These are phyloP conservation scores for Cremastinae sp. DNA, from an alignment of 2,888 invertebrate genomes.

Conservation along the genomic window DNA sequence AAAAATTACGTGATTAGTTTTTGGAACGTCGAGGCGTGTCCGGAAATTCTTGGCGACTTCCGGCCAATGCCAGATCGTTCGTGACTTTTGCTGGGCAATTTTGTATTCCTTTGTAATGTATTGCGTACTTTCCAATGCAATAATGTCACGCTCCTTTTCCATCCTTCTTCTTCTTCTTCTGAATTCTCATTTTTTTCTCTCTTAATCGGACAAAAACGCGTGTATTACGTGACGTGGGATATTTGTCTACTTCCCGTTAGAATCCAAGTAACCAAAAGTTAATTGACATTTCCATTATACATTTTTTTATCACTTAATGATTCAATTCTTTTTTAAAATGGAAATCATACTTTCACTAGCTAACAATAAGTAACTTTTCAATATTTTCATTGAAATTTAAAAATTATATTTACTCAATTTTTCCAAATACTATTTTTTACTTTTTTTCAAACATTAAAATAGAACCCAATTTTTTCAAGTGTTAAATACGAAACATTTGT, in stretches of 20 bases:
- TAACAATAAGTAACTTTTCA: too few species aligned
- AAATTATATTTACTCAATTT: too few species aligned
- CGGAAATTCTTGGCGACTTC: constrained; percentile 49
- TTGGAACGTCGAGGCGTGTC: constrained; percentile 50
- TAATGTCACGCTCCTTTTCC: constrained; percentile 18
- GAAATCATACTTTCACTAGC: background rate
- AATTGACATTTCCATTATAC: background rate
- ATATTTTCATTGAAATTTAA: too few species aligned
- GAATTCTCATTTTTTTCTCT: constrained; percentile 9
- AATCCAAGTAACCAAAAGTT: too few species aligned
- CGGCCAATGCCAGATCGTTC: constrained; percentile 28
- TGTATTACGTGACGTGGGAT: constrained; percentile 13
- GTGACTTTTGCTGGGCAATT: constrained; percentile 49
- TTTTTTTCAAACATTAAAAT: too few species aligned
- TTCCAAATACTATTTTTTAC: too few species aligned
- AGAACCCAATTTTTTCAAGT: too few species aligned
- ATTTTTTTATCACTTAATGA: background rate
- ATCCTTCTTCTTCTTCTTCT: constrained; percentile 12
- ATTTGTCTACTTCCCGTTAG: too few species aligned
- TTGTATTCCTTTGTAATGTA: constrained; percentile 38
- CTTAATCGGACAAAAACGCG: constrained; percentile 37
- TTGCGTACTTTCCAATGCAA: constrained; percentile 35
- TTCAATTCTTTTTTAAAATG: too few species aligned
- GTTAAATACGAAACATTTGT: background rate
- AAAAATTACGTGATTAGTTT: constrained; percentile 43